Base-by-base conservation (phyloP, 2,797 vertebrate species). In the Acridotheres tristis region DNA sequence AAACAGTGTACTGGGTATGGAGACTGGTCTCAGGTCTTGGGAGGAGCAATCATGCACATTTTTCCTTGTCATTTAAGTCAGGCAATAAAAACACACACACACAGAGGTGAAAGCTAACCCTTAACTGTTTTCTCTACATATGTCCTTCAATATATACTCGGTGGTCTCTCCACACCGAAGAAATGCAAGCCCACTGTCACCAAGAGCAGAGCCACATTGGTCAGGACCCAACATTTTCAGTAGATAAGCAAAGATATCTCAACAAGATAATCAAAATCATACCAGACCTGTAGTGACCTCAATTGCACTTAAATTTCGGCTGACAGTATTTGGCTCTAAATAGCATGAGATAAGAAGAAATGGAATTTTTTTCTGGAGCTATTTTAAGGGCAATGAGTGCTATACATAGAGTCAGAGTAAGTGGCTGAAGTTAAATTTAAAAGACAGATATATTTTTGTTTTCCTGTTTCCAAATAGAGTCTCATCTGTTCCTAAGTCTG, bases 331-430 rank as follows among this genome's bases (percentile, higher is more conserved):
- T 72, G 36, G 13, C 55, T 89, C 8, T 73, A 89, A 92, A 76
- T 62, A 94, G 85, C 66, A 94, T 61, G 43, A 86, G 85, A 92
- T 91, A 93, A 89, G 66, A 88, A 93, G 77, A 95, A 94, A 95
- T 65, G 59, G 82, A 91, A 69, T 84, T 96, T 95, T 92, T 93
- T 54, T 89, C 87, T 92, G 58, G 32, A 94, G 51, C 73, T 95
- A 96, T 96, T 95, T 96, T 94, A 81, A 89, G 93, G 48, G 87
- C 66, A 92, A 59, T 38, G 48, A 80, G 43, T 95, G 47, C 94
- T 97, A 97, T 88, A 92, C 81, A 94, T 93, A 96, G 90, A 87
- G 30, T 38, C 82, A 86, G 91, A 88, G 27, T 81, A 94, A 90
- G 34, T 93, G 51, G 59, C 7, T 88, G 72, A 75, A 83, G 87